Percentiles rank a stretch among this genome's conserved stretches.
phyloP scores from a whole-genome alignment of 2,888 invertebrate species.

The Drosophila leonis region DNA sequence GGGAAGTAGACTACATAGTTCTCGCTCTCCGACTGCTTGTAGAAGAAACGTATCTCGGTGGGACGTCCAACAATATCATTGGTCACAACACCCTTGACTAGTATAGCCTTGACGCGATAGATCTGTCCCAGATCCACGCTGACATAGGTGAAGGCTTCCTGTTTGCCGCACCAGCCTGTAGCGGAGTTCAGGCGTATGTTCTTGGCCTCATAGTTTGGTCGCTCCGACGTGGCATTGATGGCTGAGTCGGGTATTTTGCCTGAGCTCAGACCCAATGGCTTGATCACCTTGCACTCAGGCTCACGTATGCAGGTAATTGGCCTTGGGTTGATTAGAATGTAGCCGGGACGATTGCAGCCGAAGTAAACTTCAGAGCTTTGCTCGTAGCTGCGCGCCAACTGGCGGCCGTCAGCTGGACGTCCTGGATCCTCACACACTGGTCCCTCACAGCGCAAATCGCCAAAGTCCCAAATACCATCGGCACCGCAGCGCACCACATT shows the following conservation, averaged over 20 bases:
- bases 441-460: slow-evolving; percentile 96
- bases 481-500: slow-evolving; percentile 96
- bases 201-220: slow-evolving; percentile 95
- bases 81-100: slow-evolving; percentile 97
- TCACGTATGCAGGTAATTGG: slow-evolving; percentile 96
- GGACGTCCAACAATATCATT: slow-evolving; percentile 98
- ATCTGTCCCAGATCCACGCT: slow-evolving; percentile 97
- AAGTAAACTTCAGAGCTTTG: slow-evolving; percentile 96
- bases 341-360: slow-evolving; percentile 95
- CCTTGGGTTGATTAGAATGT: slow-evolving; percentile 95
- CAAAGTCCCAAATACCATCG: slow-evolving; percentile 98
- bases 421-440: slow-evolving; percentile 98
- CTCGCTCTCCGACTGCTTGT: slow-evolving; percentile 96
- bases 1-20: slow-evolving; percentile 99
- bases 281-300: slow-evolving; percentile 97
- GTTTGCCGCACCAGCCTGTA: slow-evolving; percentile 98
- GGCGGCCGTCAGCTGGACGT: slow-evolving; percentile 95
- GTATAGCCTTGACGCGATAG: slow-evolving; percentile 95
- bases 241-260: slow-evolving; percentile 97
- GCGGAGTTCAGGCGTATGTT: slow-evolving; percentile 96
- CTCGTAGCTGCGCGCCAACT: slow-evolving; percentile 93
- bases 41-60: slow-evolving; percentile 98
- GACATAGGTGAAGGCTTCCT: slow-evolving; percentile 97
- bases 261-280: slow-evolving; percentile 95
- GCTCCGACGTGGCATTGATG: slow-evolving; percentile 97